Base-by-base conservation (phyloP, 2,113 vertebrate genomes). In the Ia io region DNA sequence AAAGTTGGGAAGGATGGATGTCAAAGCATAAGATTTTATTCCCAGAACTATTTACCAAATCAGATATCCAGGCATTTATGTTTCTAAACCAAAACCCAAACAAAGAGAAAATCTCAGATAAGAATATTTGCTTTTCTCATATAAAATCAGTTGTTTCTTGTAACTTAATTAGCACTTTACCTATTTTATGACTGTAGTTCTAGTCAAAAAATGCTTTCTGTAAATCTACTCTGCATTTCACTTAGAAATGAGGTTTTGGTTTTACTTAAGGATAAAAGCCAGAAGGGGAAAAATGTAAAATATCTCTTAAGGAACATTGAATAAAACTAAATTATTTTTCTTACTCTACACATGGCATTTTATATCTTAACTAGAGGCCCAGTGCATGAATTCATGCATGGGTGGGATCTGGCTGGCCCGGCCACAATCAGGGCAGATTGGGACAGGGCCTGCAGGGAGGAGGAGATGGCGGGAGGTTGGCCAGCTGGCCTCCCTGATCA, bases 31-130 rank as follows among this genome's bases (percentile, higher is more conserved):
- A 35, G 1, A 10, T 82, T 77, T 44, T 88, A 92, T 73, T 92
- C 23, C 1, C 47, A 89, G 32, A 83, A 28, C 9, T 92, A 86
- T 70, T 82, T 77, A 86, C 63, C 35, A 67, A 30, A 83, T 61
- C 30, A 30, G 82, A 91, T 76, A 80, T 79, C 77, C 42, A 91
- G 92, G 82, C 49, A 95, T 84, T 80, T 92, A 82, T 92, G 32
- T 70, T 87, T 95, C 70, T 83, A 96, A 88, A 59, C 6, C 53
- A 88, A 76, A 78, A 76, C 70, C 28, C 6, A 56, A 90, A 67
- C 5, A 94, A 94, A 84, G 9, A 91, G 22, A 86, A 78, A 91
- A 78, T 65, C 13, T 78, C 59, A 77, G 78, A 32, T 77, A 23
- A 88, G n/a, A 76, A 11, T 11, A 35, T 92, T 90, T 83, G 25